Base-by-base conservation (phyloP, 2,888 invertebrate species). In the Petrolisthes manimaculis region DNA sequence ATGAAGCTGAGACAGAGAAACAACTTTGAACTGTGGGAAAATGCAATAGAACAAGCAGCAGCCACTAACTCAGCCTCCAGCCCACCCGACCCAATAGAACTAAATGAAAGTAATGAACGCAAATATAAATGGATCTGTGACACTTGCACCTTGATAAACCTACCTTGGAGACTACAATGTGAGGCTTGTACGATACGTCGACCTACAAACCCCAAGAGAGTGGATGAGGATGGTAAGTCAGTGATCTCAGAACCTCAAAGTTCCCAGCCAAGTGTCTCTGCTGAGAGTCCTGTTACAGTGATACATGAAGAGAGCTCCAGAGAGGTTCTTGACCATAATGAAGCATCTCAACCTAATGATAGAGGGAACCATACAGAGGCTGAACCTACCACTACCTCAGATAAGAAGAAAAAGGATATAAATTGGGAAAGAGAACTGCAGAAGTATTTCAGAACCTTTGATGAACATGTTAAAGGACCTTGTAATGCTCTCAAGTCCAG, bases 161-260 rank as follows among this genome's bases (percentile, higher is more conserved):
- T 86, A 14, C 89, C 91, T 9, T 91, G 91, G 91, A 86, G 86
- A 56, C 84, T 91, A 37, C 89, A 89, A 18, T 91, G 91, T 79
- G 91, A 89, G 55, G 91, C 91, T 53, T 91, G 91, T 21, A 79
- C 79, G 82, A 77, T 81, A 54, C 77, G 89, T n/a, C 78, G 91
- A 54, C 91, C 91, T 24, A 12, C 75, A 3, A 89, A 91, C 61
- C 91, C 91, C 3, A 90, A 61, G 55, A 77, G 91, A 67, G 78
- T 91, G 9, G 86, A 86, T 82, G 88, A 89, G 21, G 89, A 89
- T 77, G 85, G 77, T 3, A 83, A 88, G 9, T 75, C 88, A 9
- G 53, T 77, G 8, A 56, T 84, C 9, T 83, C 79, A 69, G 84
- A 84, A 21, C 74, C 69, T 51, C 18, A 51, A 1, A 84, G 86